A percentile compares a stretch with the other conserved stretches of the same genome.
Evolutionary conservation across 2,797 vertebrate genomes (phyloP).

Genomic region (Hemibagrus guttatus): DNA sequence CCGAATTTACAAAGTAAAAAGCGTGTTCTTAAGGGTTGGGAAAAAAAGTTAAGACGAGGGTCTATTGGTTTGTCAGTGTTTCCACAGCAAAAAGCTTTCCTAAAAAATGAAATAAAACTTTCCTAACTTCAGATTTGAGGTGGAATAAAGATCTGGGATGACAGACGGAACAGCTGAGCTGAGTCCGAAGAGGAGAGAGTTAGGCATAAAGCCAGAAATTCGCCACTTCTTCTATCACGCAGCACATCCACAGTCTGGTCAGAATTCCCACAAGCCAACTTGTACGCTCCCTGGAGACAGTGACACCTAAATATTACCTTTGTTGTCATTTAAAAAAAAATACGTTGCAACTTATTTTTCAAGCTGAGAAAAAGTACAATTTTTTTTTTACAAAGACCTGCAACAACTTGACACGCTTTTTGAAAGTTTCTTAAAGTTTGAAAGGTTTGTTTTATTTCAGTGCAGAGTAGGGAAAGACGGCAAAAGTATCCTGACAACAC

Average conservation of each 20-base stretch:
- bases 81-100: not conserved
- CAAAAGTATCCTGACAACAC: not conserved
- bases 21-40: not conserved
- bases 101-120: not conserved
- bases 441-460: not conserved
- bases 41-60: not conserved
- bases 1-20: not conserved
- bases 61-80: conserved; percentile 16
- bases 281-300: not conserved
- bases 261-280: not conserved
- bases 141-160: not conserved
- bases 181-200: not conserved
- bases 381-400: not conserved
- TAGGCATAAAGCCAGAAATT: not conserved
- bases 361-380: not conserved
- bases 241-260: not conserved
- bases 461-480: not conserved
- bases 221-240: not conserved
- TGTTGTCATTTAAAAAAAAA: not conserved
- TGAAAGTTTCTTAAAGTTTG: not conserved
- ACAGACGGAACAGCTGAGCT: conserved; percentile 20
- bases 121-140: conserved; percentile 1
- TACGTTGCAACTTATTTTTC: not conserved
- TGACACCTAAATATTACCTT: not conserved
- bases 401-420: not conserved